phyloP scores from a whole-genome alignment of 2,888 invertebrate genomes.

The Heterodera filipjevi region DNA sequence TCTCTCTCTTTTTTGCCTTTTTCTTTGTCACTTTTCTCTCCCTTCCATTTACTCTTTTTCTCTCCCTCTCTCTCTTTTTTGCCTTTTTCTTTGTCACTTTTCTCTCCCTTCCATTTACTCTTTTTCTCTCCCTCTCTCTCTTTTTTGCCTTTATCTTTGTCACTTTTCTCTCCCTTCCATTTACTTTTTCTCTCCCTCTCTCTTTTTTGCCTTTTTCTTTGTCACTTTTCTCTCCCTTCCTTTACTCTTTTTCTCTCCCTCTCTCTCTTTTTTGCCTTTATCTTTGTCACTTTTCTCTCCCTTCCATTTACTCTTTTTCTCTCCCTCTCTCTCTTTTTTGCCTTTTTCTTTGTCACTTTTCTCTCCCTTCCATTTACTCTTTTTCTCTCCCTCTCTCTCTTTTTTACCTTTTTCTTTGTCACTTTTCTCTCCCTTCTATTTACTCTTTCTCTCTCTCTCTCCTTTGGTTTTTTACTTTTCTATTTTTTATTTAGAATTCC shows the following conservation, averaged over 20 bases:
- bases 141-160: no score
- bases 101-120: no score
- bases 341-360: neutral
- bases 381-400: neutral
- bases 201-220: no score
- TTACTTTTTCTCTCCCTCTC: neutral
- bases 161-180: no score
- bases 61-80: slow-evolving; percentile 4
- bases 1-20: neutral
- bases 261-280: slow-evolving; percentile 37
- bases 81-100: no score
- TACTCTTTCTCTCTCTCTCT: neutral
- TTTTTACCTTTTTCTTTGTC: no score
- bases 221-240: slow-evolving; percentile 9
- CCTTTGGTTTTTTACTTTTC: no score
- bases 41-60: neutral
- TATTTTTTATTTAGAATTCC: slow-evolving; percentile 52
- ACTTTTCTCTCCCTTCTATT: no score
- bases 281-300: no score
- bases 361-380: no score
- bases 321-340: neutral
- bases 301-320: no score
- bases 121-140: neutral
- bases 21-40: no score
- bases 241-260: neutral